Evolutionary conservation across 2,797 vertebrate genomes (phyloP), one percentile per base, ranked within the genome.

Genomic region (Hylomyscus alleni): DNA sequence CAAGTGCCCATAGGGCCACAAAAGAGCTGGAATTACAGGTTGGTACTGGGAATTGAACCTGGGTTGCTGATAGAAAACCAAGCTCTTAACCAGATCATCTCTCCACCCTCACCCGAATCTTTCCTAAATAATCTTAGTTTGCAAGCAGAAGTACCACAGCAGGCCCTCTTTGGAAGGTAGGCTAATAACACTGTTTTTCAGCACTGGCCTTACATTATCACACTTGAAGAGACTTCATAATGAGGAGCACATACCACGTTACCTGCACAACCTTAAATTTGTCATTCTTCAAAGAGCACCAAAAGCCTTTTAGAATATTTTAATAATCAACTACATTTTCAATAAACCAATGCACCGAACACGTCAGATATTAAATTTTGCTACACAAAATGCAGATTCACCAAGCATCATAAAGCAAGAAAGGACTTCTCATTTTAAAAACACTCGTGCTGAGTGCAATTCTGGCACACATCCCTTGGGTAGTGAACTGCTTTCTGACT

Each of bases 261-360:
- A 34, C 9, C 10, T 20, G 76, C 17, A 34, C 47, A n/a, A 56
- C 34, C 52, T 37, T 56, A 37, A 56, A 37, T 37, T 9, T 81
- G 52, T 14, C 78, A 37, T 85, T 65, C 31, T 58, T 92, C 73
- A 85, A 78, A 69, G 44, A 84, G 10, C 69, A 37, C 17, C 62
- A 19, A 95, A 95, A 92, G 20, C 15, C 37, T 76, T 86, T 93
- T 81, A 94, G 44, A 82, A 76, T 44, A 87, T 22, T 83, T 80
- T 56, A 82, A 29, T 73, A 31, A 94, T 58, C 91, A 93, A 91
- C 37, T 88, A 78, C 3, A 78, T 83, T 81, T 93, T 73, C 75
- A 73, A 82, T 65, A 13, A 88, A 19, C 84, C 50, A 88, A 34
- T 81, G 52, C 75, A 94, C 52, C 80, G 88, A 89, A 80, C 54